These are phyloP conservation scores for Holcopasites calliopsidis DNA, from an alignment of 1,140 invertebrate species.

Conservation along the genomic window DNA sequence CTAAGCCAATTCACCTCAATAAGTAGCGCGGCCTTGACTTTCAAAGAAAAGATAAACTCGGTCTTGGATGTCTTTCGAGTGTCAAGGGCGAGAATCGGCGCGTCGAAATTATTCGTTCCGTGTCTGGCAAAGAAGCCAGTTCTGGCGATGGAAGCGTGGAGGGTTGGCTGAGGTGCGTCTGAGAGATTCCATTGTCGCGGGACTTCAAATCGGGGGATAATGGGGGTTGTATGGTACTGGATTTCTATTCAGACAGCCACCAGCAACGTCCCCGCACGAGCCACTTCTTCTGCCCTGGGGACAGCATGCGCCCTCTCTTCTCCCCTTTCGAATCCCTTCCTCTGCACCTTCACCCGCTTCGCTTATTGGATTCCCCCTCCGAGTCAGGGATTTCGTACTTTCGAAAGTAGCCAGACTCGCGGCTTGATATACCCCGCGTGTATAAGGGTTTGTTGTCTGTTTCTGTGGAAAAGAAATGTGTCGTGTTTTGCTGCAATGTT, in stretches of 20 bases:
- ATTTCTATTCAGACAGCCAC: conserved; percentile 70
- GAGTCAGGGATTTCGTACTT: conserved; percentile 61
- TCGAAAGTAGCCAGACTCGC: conserved; percentile 48
- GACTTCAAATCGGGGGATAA: conserved; percentile 71
- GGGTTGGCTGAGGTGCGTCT: conserved; percentile 52
- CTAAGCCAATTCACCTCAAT: not conserved
- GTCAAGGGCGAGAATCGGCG: conserved; percentile 49
- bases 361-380: conserved; percentile 71
- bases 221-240: conserved; percentile 71
- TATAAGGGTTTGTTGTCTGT: conserved; percentile 49
- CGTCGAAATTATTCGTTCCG: conserved; percentile 60
- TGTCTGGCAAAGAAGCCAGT: conserved; percentile 54
- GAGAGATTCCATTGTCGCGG: conserved; percentile 66
- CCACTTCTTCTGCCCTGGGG: conserved; percentile 62
- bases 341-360: conserved; percentile 33
- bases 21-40: not conserved
- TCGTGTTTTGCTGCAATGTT: not conserved
- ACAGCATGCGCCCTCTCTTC: conserved; percentile 42
- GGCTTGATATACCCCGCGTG: conserved; percentile 16
- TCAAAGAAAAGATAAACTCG: not conserved
- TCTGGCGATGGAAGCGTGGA: conserved; percentile 40
- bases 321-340: conserved; percentile 12
- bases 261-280: conserved; percentile 45
- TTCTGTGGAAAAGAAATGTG: conserved; percentile 21
- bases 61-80: conserved; percentile 27